Evolutionary conservation across 2,113 vertebrate species (phyloP).

Genomic region (Microtus ochrogaster): DNA sequence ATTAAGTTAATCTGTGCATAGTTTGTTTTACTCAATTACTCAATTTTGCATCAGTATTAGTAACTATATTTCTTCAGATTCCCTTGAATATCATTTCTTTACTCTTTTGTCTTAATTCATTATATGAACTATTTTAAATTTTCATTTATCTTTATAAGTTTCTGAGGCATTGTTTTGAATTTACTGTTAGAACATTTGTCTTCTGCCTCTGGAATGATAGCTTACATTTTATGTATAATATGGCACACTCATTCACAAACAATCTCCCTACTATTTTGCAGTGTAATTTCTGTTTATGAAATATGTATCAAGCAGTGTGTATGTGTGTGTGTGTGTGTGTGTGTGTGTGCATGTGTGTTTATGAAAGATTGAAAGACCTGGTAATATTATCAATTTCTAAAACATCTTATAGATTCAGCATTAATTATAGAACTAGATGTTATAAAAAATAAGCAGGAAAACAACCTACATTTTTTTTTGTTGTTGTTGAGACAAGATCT

Average conservation of each 20-base stretch:
- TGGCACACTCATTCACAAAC: neutral
- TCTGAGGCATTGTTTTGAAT: neutral
- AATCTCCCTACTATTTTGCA: neutral
- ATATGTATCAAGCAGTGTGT: neutral
- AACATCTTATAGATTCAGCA: neutral
- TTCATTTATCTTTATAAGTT: neutral
- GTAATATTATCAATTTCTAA: neutral
- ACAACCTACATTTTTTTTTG: neutral
- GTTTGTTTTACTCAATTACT: neutral
- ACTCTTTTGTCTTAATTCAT: neutral
- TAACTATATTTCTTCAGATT: neutral
- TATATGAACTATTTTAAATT: neutral
- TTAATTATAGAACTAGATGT: neutral
- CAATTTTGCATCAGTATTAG: neutral
- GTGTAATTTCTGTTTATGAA: neutral
- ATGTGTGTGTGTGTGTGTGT: neutral
- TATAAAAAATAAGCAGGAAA: constrained; percentile 2
- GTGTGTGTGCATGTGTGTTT: neutral
- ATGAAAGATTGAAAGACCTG: neutral
- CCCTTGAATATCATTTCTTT: neutral
- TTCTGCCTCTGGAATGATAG: neutral
- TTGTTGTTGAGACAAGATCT: neutral
- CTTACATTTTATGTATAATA: neutral
- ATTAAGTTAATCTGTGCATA: too few relatives aligned
- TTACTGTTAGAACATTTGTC: neutral